These are phyloP conservation scores for Clunio marinus DNA, from an alignment of 2,888 invertebrate genomes.

Conservation along the genomic window DNA sequence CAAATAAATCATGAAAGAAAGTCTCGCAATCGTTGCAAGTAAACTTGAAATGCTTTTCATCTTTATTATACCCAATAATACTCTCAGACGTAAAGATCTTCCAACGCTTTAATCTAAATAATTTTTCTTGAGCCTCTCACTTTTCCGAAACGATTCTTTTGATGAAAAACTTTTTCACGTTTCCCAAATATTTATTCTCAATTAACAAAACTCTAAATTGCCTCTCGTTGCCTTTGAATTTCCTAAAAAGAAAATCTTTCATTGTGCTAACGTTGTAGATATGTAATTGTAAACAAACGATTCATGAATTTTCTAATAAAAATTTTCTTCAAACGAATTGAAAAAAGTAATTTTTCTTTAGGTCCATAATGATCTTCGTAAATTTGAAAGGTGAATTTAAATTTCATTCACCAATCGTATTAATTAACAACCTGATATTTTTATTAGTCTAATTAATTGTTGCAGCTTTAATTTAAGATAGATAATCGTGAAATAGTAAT, in stretches of 20 bases:
- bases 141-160: constrained; percentile 30
- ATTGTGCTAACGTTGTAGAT: neutral
- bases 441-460: constrained; percentile 25
- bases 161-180: constrained; percentile 22
- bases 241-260: too few species aligned
- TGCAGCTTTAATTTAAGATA: neutral
- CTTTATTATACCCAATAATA: neutral
- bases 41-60: neutral
- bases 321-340: constrained; percentile 28
- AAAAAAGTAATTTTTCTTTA: constrained; percentile 1
- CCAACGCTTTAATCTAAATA: neutral
- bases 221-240: constrained; percentile 2
- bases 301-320: constrained; percentile 27
- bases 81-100: neutral
- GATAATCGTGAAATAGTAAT: neutral
- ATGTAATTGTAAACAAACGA: constrained; percentile 30
- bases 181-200: constrained; percentile 39
- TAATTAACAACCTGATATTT: constrained; percentile 33
- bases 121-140: neutral
- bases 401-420: constrained; percentile 33
- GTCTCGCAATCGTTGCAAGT: neutral
- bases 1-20: neutral
- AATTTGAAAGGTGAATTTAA: constrained; percentile 33
- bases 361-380: neutral
- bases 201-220: constrained; percentile 28